Evolutionary conservation across 2,113 vertebrate genomes (phyloP), one percentile per base, ranked within the genome.

Genomic region (Helogale parvula): DNA sequence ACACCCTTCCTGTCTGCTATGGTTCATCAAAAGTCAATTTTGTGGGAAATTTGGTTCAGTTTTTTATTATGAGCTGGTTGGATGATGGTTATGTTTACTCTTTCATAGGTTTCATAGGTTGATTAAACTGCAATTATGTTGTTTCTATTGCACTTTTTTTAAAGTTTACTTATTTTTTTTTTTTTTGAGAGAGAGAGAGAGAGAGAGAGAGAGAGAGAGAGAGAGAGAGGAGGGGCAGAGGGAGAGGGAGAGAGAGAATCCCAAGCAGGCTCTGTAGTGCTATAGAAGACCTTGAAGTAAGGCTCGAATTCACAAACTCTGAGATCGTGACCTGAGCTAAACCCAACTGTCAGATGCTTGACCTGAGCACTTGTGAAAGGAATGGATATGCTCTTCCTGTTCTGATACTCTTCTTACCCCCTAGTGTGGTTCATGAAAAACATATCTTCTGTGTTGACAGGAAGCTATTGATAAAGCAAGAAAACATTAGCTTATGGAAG

Each of bases 11-110:
- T 85, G 7, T 93, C 38, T 91, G 25, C 50, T 93, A 1, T 84
- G 45, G 19, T 81, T 94, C 27, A 9, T 93, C 41, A 91, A 65
- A 91, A 93, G 41, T 95, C n/a, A 93, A 1, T 79, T 91, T 93
- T 91, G 16, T 25, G n/a, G 74, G 31, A 93, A 91, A 87, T 96
- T 79, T 14, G 29, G 9, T 45, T 77, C 27, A 63, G 25, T 23
- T 8, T 89, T 89, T 93, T 81, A 77, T 88, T 91, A 65, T 76
- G 65, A 95, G 45, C 35, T 71, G 69, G 41, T 14, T 88, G 69
- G 41, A 17, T 88, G 8, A 19, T 82, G n/a, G 31, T 95, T 94
- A 72, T 69, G 33, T 65, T 88, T 80, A 69, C 35, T 68, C 38
- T 79, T 94, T 97, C 5, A 17, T 90, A 66, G 25, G 11, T 79